These are phyloP conservation scores for Operophtera brumata DNA, from an alignment of 2,888 invertebrate species.

Conservation along the genomic window DNA sequence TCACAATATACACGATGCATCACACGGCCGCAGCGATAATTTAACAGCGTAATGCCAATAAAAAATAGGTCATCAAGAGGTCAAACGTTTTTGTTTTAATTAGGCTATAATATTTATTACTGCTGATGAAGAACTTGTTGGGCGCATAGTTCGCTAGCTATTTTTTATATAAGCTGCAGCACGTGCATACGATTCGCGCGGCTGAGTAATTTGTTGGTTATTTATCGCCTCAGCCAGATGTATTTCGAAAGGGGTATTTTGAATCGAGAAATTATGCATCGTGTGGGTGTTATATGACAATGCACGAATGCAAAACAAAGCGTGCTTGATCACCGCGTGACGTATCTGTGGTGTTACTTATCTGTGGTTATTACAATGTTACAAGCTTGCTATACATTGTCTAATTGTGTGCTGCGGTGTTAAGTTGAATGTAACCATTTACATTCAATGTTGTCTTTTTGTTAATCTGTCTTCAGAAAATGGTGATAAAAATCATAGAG, in stretches of 20 bases:
- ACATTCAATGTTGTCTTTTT: too few species aligned
- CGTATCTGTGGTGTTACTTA: constrained; percentile 23
- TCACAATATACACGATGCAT: too few species aligned
- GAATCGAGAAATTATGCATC: constrained; percentile 75
- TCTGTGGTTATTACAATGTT: constrained; percentile 24
- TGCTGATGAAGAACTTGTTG: not conserved
- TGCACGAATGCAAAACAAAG: constrained; percentile 61
- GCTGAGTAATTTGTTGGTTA: constrained; percentile 74
- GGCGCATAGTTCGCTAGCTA: not conserved
- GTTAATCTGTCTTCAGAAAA: too few species aligned
- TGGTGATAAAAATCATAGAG: too few species aligned
- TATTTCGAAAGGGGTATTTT: constrained; percentile 69
- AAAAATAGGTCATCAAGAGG: too few species aligned
- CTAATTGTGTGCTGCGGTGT: not conserved
- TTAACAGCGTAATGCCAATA: too few species aligned
- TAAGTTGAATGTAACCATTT: too few species aligned
- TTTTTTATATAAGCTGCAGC: not conserved
- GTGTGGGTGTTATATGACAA: constrained; percentile 75
- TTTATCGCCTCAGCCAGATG: constrained; percentile 67
- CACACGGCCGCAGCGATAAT: too few species aligned
- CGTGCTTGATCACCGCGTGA: constrained; percentile 37
- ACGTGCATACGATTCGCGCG: constrained; percentile 44
- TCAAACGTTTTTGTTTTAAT: too few species aligned
- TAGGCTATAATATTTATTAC: too few species aligned
- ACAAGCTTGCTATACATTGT: constrained; percentile 17